Evolutionary conservation across 2,113 vertebrate species (phyloP), one percentile per base, ranked within the genome.

Genomic region (Sminthopsis crassicaudata): DNA sequence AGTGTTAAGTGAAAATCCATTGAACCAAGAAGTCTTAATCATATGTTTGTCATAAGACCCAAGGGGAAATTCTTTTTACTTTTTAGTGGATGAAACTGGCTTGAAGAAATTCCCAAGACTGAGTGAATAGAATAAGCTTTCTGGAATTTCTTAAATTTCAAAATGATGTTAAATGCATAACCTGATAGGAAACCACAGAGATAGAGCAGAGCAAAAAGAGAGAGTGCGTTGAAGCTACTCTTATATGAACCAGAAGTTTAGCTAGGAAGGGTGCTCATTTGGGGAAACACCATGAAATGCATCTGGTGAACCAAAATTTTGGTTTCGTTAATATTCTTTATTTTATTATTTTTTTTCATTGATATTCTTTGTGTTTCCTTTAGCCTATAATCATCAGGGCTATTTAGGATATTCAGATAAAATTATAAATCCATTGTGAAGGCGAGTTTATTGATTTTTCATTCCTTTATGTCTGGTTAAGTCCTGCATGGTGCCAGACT

Each of bases 1-100:
- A 91, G 76, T 57, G 96, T 96, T 96, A 48, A 95, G 92, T 94
- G 53, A 84, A 97, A 96, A 90, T 25, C 42, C 91, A 92, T 19
- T 96, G 51, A 52, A 88, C 91, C 92, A 89, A 84, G 94, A 95
- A 48, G 16, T 93, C 90, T 94, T 89, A 27, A 51, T 55, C 42
- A 23, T 88, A 46, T 51, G 91, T 95, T 94, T 24, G 93, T 96
- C 93, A 90, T 94, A 90, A 97, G 54, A 91, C 67, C 6, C 14
- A 36, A 3, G 53, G 46, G 89, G 52, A 90, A 7, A 90, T 93
- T 95, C 88, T 53, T 90, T 91, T 97, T 46, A 91, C 0, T 76
- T n/a, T 93, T 92, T 46, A 93, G 91, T 50, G 3, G 30, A 67
- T 92, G 53, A 91, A 96, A 92, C 89, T 96, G 7, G 91, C 52